Evolutionary conservation across 2,113 vertebrate genomes (phyloP).

Genomic region (Ondatra zibethicus): DNA sequence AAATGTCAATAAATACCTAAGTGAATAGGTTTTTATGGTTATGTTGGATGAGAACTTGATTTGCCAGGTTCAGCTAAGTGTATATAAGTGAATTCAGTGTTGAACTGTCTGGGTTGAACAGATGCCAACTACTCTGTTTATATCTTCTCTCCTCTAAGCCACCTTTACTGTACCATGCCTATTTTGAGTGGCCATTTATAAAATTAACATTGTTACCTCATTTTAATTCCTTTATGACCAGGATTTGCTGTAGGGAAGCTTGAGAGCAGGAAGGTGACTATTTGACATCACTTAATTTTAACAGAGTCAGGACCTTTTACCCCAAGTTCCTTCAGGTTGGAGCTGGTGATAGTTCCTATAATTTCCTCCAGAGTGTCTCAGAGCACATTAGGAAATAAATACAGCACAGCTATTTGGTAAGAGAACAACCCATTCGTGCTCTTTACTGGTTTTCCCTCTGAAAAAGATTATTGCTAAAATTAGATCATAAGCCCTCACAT

Average conservation of each 20-base stretch:
- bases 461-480: constrained; percentile 52
- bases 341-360: not conserved
- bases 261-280: not conserved
- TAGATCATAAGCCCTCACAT: not conserved
- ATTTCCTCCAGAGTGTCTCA: not conserved
- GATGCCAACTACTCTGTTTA: not conserved
- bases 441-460: not conserved
- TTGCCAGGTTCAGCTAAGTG: constrained; percentile 48
- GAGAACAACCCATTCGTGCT: not conserved
- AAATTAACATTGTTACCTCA: not conserved
- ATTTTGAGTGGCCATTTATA: not conserved
- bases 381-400: not conserved
- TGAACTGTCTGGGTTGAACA: not conserved
- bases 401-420: not conserved
- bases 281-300: not conserved
- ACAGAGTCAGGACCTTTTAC: not conserved
- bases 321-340: not conserved
- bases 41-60: constrained; percentile 23
- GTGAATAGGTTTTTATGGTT: not conserved
- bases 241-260: not conserved
- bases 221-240: not conserved
- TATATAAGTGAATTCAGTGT: not conserved
- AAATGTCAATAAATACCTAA: constrained; percentile 52
- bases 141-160: not conserved
- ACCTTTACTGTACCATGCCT: not conserved